Conservation (phyloP, 2,888 invertebrate species). For the Noctua fimbriata region DNA sequence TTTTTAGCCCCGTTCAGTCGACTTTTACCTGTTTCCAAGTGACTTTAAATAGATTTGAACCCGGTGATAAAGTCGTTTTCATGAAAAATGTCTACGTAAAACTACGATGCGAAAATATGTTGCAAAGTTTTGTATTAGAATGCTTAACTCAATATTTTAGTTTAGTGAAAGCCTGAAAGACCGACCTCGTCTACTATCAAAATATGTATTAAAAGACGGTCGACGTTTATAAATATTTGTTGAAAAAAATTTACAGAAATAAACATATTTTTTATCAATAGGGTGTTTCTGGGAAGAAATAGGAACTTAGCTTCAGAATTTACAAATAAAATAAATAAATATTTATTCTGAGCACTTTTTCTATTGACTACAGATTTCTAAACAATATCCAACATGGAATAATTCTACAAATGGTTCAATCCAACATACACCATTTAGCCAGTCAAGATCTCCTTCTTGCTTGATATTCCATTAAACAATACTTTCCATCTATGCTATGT, state of each 20-base stretch:
- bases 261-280: background rate
- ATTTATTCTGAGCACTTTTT: too few relatives aligned
- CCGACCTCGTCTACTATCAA: background rate
- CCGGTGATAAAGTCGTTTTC: background rate
- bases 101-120: background rate
- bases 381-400: background rate
- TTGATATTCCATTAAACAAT: background rate
- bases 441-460: too few relatives aligned
- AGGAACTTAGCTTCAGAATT: too few relatives aligned
- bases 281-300: background rate
- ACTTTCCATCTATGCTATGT: background rate
- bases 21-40: slow-evolving; percentile 3
- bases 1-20: background rate
- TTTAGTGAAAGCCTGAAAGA: background rate
- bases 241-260: background rate
- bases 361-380: background rate
- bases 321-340: too few relatives aligned
- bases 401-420: background rate
- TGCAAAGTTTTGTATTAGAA: background rate
- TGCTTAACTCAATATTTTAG: background rate
- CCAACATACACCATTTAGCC: background rate
- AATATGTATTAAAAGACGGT: background rate
- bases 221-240: background rate
- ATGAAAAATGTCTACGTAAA: background rate
- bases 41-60: slow-evolving; percentile 8